Evolutionary conservation across 2,888 invertebrate species (phyloP).

Genomic region (Teinopalpus imperialis): DNA sequence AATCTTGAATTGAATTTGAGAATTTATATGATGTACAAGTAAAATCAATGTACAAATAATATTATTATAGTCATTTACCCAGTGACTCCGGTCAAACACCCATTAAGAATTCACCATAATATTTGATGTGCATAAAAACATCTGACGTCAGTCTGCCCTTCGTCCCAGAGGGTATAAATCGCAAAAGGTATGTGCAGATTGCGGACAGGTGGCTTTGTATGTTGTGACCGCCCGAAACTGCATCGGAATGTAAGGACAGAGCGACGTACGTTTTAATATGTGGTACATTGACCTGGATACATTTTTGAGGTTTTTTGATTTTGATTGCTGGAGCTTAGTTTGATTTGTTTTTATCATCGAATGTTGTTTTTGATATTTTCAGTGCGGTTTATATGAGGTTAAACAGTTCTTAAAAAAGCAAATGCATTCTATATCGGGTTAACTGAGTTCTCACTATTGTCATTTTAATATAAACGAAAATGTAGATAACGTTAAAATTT

Average conservation of each 20-base stretch:
- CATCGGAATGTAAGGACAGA: constrained; percentile 41
- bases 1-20: too few relatives aligned
- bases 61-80: too few relatives aligned
- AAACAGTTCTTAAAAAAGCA: too few relatives aligned
- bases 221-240: constrained; percentile 43
- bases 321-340: not conserved
- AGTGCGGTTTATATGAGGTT: too few relatives aligned
- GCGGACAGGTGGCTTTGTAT: constrained; percentile 61
- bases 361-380: too few relatives aligned
- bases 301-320: constrained; percentile 17
- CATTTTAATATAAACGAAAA: too few relatives aligned
- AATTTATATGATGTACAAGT: too few relatives aligned
- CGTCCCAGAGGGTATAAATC: constrained; percentile 48
- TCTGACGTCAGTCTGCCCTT: constrained; percentile 47
- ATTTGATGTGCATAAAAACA: constrained; percentile 35
- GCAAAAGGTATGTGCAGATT: constrained; percentile 56
- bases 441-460: too few relatives aligned
- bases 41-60: too few relatives aligned
- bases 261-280: constrained; percentile 27
- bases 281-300: constrained; percentile 19
- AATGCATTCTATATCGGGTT: too few relatives aligned
- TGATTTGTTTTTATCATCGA: not conserved
- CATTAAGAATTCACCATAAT: constrained; percentile 3
- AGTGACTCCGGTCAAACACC: not conserved
- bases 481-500: too few relatives aligned